These are phyloP conservation scores for Sinosuthora webbiana DNA, from an alignment of 2,113 vertebrate genomes.

Conservation along the genomic window DNA sequence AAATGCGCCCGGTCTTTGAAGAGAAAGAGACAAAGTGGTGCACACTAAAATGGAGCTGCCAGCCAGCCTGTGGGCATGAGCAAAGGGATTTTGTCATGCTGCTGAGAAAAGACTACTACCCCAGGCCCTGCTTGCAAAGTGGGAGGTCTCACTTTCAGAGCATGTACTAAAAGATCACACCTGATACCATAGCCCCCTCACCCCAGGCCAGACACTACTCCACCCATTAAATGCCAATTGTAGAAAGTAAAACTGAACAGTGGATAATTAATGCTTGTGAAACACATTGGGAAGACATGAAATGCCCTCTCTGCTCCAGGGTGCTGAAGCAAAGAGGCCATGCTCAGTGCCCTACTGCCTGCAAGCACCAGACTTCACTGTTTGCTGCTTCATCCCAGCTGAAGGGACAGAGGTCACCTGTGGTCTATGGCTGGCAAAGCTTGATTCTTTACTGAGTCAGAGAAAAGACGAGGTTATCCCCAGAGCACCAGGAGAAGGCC, in stretches of 20 bases:
- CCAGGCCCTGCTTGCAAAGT: neutral
- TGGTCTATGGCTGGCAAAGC: neutral
- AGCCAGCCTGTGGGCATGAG: neutral
- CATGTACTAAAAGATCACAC: fast-evolving
- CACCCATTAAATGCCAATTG: neutral
- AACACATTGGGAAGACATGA: neutral
- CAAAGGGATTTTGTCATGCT: neutral
- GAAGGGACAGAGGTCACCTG: neutral
- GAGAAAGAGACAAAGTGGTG: neutral
- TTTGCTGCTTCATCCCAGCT: neutral
- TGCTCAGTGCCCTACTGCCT: neutral
- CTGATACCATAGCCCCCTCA: neutral
- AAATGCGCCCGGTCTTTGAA: neutral
- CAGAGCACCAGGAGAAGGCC: neutral
- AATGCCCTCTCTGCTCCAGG: neutral
- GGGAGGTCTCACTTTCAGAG: neutral
- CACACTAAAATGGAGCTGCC: neutral
- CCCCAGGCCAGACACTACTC: neutral
- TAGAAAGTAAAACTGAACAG: neutral
- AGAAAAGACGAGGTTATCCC: neutral
- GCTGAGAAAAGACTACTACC: neutral
- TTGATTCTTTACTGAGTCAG: neutral
- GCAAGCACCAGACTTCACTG: neutral
- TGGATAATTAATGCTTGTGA: neutral
- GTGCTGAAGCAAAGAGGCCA: neutral